Evolutionary conservation across 2,113 vertebrate genomes (phyloP), one percentile per base, ranked within the genome.

Genomic region (Siphamia tubifer): DNA sequence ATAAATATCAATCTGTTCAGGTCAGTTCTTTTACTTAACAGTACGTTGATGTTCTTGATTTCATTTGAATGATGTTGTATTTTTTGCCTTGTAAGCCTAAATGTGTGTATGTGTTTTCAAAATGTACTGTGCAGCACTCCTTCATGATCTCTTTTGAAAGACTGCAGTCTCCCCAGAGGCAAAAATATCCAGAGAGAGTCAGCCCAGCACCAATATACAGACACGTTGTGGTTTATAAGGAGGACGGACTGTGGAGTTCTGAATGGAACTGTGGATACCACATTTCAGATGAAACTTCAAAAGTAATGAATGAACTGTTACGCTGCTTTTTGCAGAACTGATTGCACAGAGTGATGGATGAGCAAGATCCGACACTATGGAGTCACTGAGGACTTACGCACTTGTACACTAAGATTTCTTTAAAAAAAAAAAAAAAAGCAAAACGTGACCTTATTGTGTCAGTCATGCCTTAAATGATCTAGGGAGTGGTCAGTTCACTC

Each of bases 401-500:
- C 69, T 73, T 71, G 54, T 74, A 81, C 71, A 54, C 60, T 32
- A 42, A 58, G 8, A 74, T 71, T 77, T 65, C 25, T 34, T 63
- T 56, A 42, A 39, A 17, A 48, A 42, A 57, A 53, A 76, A n/a
- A n/a, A n/a, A n/a, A n/a, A n/a, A n/a, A n/a, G n/a, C n/a, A n/a
- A n/a, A n/a, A 36, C 68, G 66, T 75, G 40, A 61, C 66, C 61
- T 83, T 75, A 65, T 79, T 88, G 40, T 74, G 82, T 76, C 55
- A 85, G 67, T 80, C 73, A 87, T 82, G 84, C 82, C 86, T 91
- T 88, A 85, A 87, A 73, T 16, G 43, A 86, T 63, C 62, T 9
- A 44, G 69, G 38, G 54, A 79, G 73, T 48, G 74, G 39, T 44
- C 38, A 23, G 11, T 13, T 63, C 28, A 32, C 66, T 81, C 73